A percentile compares a stretch with the other conserved stretches of the same genome.
Conservation (phyloP, 37 sponge, comb jelly and placozoan species). For the Geodia barretti region DNA sequence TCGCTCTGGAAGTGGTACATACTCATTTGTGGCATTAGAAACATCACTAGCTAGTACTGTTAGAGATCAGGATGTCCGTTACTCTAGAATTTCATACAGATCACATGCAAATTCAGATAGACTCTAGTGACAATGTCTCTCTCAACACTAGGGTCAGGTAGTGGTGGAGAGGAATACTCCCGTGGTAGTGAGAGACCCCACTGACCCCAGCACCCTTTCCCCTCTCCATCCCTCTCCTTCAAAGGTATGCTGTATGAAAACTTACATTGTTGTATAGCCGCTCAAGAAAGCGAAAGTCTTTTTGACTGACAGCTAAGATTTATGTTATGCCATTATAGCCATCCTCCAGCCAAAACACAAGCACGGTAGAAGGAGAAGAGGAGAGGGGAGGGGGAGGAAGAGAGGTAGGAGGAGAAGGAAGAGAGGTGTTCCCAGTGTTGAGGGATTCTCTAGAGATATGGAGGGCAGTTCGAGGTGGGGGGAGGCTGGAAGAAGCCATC, state of each 20-base stretch:
- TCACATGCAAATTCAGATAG: too few species aligned
- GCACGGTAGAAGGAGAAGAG: not conserved
- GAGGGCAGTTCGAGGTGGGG: constrained; percentile 37
- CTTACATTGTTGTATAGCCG: too few species aligned
- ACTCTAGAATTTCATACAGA: too few species aligned
- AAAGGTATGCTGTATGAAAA: too few species aligned
- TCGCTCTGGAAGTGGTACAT: constrained; percentile 65
- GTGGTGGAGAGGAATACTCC: not conserved
- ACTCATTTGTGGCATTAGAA: not conserved
- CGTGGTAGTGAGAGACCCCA: too few species aligned
- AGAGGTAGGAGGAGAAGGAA: not conserved
- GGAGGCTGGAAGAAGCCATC: constrained; percentile 37
- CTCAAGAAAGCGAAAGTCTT: too few species aligned
- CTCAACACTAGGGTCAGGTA: not conserved
- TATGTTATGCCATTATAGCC: too few species aligned
- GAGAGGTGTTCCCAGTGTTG: constrained; percentile 38
- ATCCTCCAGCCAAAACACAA: not conserved
- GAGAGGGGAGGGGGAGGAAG: not conserved
- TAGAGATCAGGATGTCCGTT: too few species aligned
- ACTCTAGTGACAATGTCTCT: too few species aligned
- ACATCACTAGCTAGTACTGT: not conserved
- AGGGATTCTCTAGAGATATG: constrained; percentile 83
- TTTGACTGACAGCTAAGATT: too few species aligned
- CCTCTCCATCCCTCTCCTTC: too few species aligned
- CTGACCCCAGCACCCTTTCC: too few species aligned